Evolutionary conservation across 23 tunicate genomes (phyloP).

Genomic region (Clavelina lepadiformis): DNA sequence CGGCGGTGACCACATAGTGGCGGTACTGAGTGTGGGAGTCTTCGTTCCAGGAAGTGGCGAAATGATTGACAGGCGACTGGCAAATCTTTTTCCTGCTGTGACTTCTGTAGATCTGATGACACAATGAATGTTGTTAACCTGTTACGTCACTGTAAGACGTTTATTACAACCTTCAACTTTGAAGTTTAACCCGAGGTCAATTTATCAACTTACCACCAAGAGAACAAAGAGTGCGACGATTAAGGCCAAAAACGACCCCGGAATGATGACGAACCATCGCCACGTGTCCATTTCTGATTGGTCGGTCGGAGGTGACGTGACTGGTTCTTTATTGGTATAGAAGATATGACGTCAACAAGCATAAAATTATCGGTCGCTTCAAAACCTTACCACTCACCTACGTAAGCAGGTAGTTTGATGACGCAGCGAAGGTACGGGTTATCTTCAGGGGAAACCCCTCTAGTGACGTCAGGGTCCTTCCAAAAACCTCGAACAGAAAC

Average conservation of each 20-base stretch:
- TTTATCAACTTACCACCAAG: no score
- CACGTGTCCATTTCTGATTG: no score
- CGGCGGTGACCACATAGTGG: background rate
- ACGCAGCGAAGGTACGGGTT: background rate
- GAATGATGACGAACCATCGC: conserved; percentile 6
- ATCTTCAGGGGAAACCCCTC: background rate
- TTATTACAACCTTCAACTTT: no score
- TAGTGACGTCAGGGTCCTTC: background rate
- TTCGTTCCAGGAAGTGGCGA: background rate
- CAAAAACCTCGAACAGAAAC: conserved; percentile 14
- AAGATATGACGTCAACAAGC: background rate
- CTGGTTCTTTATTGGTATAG: background rate
- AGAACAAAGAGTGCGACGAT: background rate
- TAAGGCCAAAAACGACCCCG: conserved; percentile 9
- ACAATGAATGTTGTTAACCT: no score
- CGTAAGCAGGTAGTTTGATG: background rate
- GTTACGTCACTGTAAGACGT: no score
- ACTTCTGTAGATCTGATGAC: no score
- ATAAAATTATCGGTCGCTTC: background rate
- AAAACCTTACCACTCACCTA: background rate
- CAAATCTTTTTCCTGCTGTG: no score
- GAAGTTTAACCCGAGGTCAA: no score
- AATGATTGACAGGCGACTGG: no score
- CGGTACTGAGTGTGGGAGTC: conserved; percentile 8
- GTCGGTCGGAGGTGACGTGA: background rate